Conservation (phyloP, 2,888 invertebrate species). For the Melanchra persicariae region DNA sequence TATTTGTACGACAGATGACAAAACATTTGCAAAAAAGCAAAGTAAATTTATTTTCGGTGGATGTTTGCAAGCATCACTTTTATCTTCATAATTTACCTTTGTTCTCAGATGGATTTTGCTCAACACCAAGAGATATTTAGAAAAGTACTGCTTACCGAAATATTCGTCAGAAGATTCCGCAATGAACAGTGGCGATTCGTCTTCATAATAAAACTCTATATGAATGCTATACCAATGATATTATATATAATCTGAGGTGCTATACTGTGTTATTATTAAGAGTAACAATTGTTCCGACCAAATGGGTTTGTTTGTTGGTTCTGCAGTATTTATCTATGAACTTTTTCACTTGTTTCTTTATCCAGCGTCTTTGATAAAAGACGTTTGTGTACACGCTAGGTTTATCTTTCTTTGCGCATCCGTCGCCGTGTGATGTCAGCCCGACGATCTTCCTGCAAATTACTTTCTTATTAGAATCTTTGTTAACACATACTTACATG, state of each 20-base stretch:
- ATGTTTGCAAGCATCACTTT: conserved; percentile 1
- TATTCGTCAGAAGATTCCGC: background rate
- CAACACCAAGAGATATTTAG: conserved; percentile 72
- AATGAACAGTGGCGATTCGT: conserved; percentile 5
- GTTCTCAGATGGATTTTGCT: conserved; percentile 79
- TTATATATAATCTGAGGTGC: no score
- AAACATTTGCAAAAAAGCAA: conserved; percentile 13
- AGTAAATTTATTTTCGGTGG: conserved; percentile 4
- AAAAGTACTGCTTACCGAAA: conserved; percentile 69
- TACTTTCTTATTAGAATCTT: conserved; percentile 1
- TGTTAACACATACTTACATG: background rate
- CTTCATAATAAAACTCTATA: conserved; percentile 11
- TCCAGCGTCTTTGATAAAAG: conserved; percentile 79
- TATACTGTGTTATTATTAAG: conserved; percentile 13
- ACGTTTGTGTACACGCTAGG: conserved; percentile 83
- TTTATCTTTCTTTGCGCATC: conserved; percentile 79
- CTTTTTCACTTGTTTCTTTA: conserved; percentile 66
- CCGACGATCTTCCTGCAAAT: conserved; percentile 80
- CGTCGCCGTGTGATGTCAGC: conserved; percentile 84
- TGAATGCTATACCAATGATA: background rate
- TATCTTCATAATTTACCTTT: conserved; percentile 17
- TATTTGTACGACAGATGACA: conserved; percentile 13
- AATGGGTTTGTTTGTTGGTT: fast-evolving
- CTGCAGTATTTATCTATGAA: conserved; percentile 68
- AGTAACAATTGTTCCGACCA: background rate